Conservation (phyloP, 2,113 vertebrate genomes). For the Gorsachius goisagi region DNA sequence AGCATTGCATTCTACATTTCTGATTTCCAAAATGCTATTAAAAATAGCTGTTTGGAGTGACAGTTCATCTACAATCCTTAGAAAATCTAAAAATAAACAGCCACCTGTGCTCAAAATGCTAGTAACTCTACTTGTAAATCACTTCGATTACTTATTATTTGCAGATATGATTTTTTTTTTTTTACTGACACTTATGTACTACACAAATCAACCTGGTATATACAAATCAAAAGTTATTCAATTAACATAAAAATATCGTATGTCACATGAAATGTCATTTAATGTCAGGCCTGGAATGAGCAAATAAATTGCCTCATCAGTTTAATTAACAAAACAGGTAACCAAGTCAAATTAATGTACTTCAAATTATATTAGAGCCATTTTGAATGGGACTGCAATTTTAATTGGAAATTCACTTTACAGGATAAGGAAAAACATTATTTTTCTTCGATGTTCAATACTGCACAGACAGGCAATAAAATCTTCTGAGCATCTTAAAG, state of each 20-base stretch:
- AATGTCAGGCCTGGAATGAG: slow-evolving; percentile 62
- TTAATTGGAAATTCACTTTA: slow-evolving; percentile 40
- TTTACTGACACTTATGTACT: slow-evolving; percentile 3
- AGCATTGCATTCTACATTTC: slow-evolving; percentile 1
- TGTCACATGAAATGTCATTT: slow-evolving; percentile 70
- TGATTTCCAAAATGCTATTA: slow-evolving; percentile 43
- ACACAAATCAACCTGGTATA: slow-evolving; percentile 60
- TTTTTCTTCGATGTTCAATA: background rate
- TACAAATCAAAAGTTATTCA: slow-evolving; percentile 72
- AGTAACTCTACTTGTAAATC: slow-evolving; percentile 55
- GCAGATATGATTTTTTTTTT: slow-evolving; percentile 36
- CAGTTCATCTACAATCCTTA: slow-evolving; percentile 32
- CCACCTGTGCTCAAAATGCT: slow-evolving; percentile 55
- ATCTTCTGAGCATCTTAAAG: background rate
- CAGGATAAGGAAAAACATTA: background rate
- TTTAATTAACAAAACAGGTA: slow-evolving; percentile 68
- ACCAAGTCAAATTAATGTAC: slow-evolving; percentile 59
- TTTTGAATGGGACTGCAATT: slow-evolving; percentile 51
- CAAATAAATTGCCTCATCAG: slow-evolving; percentile 67
- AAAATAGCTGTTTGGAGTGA: slow-evolving; percentile 49
- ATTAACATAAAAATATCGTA: slow-evolving; percentile 71
- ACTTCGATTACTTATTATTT: slow-evolving; percentile 65
- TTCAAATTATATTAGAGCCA: slow-evolving; percentile 46
- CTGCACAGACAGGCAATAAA: background rate
- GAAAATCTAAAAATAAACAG: slow-evolving; percentile 58